A percentile compares a stretch with the other conserved stretches of the same genome.
phyloP scores from a whole-genome alignment of 2,888 invertebrate genomes.

The Lasiommata megera region DNA sequence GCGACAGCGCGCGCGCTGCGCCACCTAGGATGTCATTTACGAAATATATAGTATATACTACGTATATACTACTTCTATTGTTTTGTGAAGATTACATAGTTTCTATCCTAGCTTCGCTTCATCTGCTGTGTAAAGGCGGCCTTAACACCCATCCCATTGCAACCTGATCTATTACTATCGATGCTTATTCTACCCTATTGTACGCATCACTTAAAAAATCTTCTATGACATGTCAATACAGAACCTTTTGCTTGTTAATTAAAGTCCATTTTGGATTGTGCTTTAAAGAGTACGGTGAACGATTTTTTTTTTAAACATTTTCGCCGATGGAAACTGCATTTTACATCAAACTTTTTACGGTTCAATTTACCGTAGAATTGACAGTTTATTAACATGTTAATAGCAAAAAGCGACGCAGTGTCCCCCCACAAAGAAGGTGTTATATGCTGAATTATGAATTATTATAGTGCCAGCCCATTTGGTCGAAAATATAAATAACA shows the following conservation, averaged over 20 bases:
- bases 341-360: not conserved
- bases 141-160: slow-evolving; percentile 7
- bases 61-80: no score
- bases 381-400: slow-evolving; percentile 7
- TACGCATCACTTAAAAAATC: slow-evolving; percentile 21
- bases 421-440: no score
- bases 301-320: slow-evolving; percentile 8
- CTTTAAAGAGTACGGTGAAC: not conserved
- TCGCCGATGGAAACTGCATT: slow-evolving; percentile 6
- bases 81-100: no score
- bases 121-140: no score
- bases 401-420: not conserved
- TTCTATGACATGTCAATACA: not conserved
- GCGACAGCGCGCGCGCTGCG: no score
- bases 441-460: not conserved
- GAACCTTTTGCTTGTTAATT: not conserved
- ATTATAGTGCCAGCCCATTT: not conserved
- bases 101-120: no score
- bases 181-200: slow-evolving; percentile 8
- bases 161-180: slow-evolving; percentile 28
- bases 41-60: no score
- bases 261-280: slow-evolving; percentile 11
- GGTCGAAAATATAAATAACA: not conserved
- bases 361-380: slow-evolving; percentile 7
- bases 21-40: no score